A percentile compares a stretch with the other conserved stretches of the same genome.
phyloP scores from a whole-genome alignment of 2,888 invertebrate species.

The Abscondita cerata region DNA sequence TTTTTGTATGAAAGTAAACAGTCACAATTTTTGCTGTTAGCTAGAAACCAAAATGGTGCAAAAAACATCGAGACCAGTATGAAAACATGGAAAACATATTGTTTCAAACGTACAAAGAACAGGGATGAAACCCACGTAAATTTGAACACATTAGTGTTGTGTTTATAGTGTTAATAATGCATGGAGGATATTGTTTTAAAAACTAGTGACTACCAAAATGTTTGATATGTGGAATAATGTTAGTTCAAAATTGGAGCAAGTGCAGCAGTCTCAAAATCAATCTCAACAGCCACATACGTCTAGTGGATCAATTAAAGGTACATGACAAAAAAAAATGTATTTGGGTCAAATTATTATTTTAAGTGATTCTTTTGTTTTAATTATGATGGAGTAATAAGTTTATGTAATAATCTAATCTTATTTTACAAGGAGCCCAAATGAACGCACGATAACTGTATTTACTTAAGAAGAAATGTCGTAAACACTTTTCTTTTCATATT shows the following conservation, averaged over 20 bases:
- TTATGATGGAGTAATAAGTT: no score
- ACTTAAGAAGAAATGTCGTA: constrained; percentile 8
- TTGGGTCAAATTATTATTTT: no score
- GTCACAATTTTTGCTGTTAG: background rate
- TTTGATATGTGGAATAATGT: constrained; percentile 86
- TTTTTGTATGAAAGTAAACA: background rate
- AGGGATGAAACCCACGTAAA: constrained; percentile 47
- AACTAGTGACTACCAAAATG: constrained; percentile 63
- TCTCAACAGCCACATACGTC: constrained; percentile 78
- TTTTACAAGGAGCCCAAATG: background rate
- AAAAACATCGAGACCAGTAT: constrained; percentile 46
- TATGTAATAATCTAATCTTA: constrained; percentile 2
- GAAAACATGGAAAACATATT: constrained; percentile 58
- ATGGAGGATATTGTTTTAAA: constrained; percentile 13
- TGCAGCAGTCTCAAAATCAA: constrained; percentile 68
- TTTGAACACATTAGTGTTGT: constrained; percentile 42
- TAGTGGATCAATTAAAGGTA: constrained; percentile 86
- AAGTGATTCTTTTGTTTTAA: no score
- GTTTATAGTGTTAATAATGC: constrained; percentile 8
- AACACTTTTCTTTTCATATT: background rate
- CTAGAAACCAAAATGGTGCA: background rate
- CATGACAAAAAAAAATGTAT: constrained; percentile 36
- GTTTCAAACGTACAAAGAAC: constrained; percentile 59
- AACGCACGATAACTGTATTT: constrained; percentile 3
- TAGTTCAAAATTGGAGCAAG: constrained; percentile 75